Conservation (phyloP, 1,140 invertebrate genomes). For the Hypothenemus hampei region DNA sequence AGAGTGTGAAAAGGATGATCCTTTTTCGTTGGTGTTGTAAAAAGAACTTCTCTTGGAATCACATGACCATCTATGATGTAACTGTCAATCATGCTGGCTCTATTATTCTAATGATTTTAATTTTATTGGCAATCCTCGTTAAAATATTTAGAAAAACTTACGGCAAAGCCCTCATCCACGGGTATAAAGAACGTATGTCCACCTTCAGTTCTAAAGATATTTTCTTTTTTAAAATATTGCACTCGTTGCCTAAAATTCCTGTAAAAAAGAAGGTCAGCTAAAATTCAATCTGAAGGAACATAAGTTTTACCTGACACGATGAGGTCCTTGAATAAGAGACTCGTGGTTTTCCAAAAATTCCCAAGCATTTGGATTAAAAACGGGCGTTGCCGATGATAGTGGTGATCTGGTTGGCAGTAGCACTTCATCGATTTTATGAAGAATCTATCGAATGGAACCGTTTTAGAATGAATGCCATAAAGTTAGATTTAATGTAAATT, state of each 20-base stretch:
- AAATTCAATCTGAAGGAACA: neutral
- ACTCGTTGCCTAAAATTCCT: slow-evolving; percentile 59
- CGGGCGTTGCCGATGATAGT: slow-evolving; percentile 51
- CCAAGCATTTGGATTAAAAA: slow-evolving; percentile 74
- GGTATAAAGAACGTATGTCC: slow-evolving; percentile 84
- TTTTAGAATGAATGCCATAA: no score
- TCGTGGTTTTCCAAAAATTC: slow-evolving; percentile 72
- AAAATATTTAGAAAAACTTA: slow-evolving; percentile 47
- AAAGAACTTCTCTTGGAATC: slow-evolving; percentile 80
- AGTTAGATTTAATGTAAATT: no score
- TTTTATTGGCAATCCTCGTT: neutral
- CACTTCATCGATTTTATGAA: slow-evolving; percentile 78
- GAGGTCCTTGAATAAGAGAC: slow-evolving; percentile 61
- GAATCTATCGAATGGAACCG: slow-evolving; percentile 54
- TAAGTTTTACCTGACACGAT: slow-evolving; percentile 55
- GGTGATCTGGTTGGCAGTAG: slow-evolving; percentile 61
- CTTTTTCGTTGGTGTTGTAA: slow-evolving; percentile 71
- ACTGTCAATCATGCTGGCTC: slow-evolving; percentile 63
- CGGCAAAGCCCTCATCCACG: slow-evolving; percentile 83
- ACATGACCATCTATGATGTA: slow-evolving; percentile 88
- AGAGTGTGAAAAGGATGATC: slow-evolving; percentile 68
- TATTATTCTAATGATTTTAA: slow-evolving; percentile 26
- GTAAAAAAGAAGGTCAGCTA: slow-evolving; percentile 10
- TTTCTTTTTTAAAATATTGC: slow-evolving; percentile 61
- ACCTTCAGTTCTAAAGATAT: slow-evolving; percentile 70